These are phyloP conservation scores for Cryptotermes secundus DNA, from an alignment of 1,140 invertebrate species.

Conservation along the genomic window DNA sequence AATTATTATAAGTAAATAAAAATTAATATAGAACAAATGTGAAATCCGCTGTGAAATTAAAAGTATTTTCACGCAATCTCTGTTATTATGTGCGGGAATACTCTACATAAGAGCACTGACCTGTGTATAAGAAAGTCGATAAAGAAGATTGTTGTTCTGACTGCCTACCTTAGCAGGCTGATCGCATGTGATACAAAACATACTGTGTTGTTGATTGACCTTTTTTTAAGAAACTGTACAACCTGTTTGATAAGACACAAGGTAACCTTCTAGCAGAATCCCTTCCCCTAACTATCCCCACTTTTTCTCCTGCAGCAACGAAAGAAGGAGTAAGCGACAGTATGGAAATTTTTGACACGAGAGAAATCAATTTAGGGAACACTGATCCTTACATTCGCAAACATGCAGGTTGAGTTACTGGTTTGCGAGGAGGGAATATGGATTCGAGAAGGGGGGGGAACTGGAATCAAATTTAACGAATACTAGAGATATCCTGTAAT, in stretches of 20 bases:
- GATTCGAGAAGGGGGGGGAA: not conserved
- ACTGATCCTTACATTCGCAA: not conserved
- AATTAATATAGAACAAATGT: too few species aligned
- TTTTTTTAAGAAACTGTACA: not conserved
- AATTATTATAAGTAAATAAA: too few species aligned
- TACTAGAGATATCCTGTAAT: not conserved
- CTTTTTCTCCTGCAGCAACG: not conserved
- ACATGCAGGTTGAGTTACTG: not conserved
- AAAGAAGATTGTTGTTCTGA: not conserved
- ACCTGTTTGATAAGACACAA: not conserved
- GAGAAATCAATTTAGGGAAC: slow-evolving; percentile 8
- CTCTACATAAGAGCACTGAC: too few species aligned
- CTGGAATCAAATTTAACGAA: not conserved
- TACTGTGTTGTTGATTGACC: not conserved
- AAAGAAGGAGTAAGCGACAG: not conserved
- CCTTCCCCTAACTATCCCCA: not conserved
- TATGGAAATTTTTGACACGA: not conserved
- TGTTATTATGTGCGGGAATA: too few species aligned
- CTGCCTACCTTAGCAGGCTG: not conserved
- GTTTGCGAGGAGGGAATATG: not conserved
- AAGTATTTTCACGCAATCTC: too few species aligned
- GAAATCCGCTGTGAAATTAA: too few species aligned
- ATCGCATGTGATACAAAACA: not conserved
- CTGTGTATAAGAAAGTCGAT: not conserved
- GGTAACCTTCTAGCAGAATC: not conserved